Base-by-base conservation (phyloP, 2,888 invertebrate species). In the Hydriomena furcata region DNA sequence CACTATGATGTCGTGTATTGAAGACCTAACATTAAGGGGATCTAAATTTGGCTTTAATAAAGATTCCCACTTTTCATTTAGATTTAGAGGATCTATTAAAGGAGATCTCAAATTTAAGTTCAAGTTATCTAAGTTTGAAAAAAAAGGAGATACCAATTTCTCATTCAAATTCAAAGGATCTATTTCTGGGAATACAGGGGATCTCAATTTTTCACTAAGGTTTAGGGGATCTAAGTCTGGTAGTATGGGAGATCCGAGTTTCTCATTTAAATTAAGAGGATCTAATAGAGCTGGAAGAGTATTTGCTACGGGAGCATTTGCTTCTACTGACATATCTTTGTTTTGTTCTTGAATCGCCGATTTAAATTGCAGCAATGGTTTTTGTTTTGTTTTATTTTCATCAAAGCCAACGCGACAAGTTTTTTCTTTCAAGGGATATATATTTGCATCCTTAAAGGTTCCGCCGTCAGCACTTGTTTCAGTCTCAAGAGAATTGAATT, bases 301-400 rank as follows among this genome's bases (percentile, higher is more conserved):
- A 30, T 63, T 68, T 8, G 61, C 46, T 30, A 71, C 30, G 8
- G 71, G 56, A 47, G 76, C 70, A 63, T 83, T 85, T 1, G 79
- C 76, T 58, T 73, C 70, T 1, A 61, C 61, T 38, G 57, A 55
- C 65, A 79, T 69, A 58, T 83, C 82, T 36, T 48, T 40, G 27
- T 51, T 40, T 17, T 7, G 47, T 25, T 37, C 40, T 32, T 41
- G 45, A 32, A 7, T 46, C 28, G 30, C 6, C 17, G 21, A 40
- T 32, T 50, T 49, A 35, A 5, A 27, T 31, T 42, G 13, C 6
- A 34, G 23, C 21, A 30, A 8, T 17, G 8, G n/a, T 3, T 40
- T 30, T 2, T 25, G 6, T 13, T 31, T 38, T 4, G 7, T 43
- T 31, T 32, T 46, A 13, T 21, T 43, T 6, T 40, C 32, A 4